These are phyloP conservation scores for Aphelinus certus DNA, from an alignment of 1,140 invertebrate genomes.

Conservation along the genomic window DNA sequence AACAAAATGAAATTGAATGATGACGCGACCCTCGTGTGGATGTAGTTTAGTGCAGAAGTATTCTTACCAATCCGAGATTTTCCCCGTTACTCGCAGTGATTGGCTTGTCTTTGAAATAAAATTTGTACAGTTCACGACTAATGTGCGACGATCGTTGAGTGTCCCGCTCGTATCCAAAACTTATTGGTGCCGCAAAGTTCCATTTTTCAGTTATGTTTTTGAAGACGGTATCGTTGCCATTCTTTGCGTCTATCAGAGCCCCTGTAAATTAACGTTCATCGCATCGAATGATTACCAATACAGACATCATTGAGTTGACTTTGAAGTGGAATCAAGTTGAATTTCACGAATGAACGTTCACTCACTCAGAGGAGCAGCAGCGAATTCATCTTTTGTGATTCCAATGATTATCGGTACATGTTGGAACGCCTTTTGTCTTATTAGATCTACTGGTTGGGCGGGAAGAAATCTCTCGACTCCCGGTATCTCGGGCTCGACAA, in stretches of 20 bases:
- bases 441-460: slow-evolving; percentile 67
- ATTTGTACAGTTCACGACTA: slow-evolving; percentile 58
- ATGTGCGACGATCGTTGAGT: slow-evolving; percentile 60
- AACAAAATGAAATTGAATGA: no score
- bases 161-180: slow-evolving; percentile 66
- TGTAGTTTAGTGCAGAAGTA: background rate
- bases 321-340: no score
- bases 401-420: slow-evolving; percentile 73
- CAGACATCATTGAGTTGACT: no score
- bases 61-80: slow-evolving; percentile 49
- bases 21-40: no score
- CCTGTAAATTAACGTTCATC: background rate
- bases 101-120: slow-evolving; percentile 56
- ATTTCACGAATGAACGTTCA: no score
- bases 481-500: slow-evolving; percentile 71
- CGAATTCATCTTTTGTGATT: slow-evolving; percentile 73
- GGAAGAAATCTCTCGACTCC: slow-evolving; percentile 72
- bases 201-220: slow-evolving; percentile 17
- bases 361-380: slow-evolving; percentile 50
- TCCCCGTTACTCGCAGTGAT: slow-evolving; percentile 52
- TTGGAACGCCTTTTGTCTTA: slow-evolving; percentile 68
- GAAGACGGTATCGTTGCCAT: slow-evolving; percentile 11
- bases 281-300: no score
- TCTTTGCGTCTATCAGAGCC: background rate
- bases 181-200: slow-evolving; percentile 59